A percentile compares a stretch with the other conserved stretches of the same genome.
These are phyloP conservation scores for Holacanthus passer DNA, from an alignment of 2,113 vertebrate species.

Conservation along the genomic window DNA sequence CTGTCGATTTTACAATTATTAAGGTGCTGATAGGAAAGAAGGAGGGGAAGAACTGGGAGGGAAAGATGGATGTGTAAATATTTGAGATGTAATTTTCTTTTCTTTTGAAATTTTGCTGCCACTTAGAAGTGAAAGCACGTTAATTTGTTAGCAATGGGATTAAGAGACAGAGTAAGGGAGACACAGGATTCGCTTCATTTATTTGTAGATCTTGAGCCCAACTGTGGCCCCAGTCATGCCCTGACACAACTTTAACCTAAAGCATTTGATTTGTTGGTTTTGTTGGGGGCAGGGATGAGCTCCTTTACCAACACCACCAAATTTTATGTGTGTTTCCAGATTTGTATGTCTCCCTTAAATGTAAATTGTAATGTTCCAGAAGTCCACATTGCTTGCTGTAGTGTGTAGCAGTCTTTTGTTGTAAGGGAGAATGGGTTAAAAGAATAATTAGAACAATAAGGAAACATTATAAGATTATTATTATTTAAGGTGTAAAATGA, in stretches of 20 bases:
- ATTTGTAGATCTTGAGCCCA: background rate
- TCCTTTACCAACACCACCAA: background rate
- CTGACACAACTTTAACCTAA: background rate
- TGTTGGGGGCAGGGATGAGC: background rate
- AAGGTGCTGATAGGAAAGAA: background rate
- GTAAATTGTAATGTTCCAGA: background rate
- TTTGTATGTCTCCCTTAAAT: background rate
- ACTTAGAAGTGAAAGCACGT: background rate
- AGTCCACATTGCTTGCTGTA: background rate
- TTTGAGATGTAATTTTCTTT: background rate
- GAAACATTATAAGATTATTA: background rate
- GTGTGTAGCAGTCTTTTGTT: background rate
- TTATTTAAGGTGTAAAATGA: constrained; percentile 3
- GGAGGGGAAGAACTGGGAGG: background rate
- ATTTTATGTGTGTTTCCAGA: background rate
- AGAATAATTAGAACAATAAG: background rate
- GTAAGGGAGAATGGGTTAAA: background rate
- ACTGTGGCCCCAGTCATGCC: background rate
- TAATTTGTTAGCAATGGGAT: background rate
- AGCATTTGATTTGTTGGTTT: background rate
- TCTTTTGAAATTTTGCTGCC: background rate
- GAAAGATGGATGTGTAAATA: background rate
- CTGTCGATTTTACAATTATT: background rate
- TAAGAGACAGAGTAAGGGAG: background rate
- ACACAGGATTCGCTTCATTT: background rate